These are phyloP conservation scores for Dioctria rufipes DNA, from an alignment of 2,888 invertebrate genomes.

Conservation along the genomic window DNA sequence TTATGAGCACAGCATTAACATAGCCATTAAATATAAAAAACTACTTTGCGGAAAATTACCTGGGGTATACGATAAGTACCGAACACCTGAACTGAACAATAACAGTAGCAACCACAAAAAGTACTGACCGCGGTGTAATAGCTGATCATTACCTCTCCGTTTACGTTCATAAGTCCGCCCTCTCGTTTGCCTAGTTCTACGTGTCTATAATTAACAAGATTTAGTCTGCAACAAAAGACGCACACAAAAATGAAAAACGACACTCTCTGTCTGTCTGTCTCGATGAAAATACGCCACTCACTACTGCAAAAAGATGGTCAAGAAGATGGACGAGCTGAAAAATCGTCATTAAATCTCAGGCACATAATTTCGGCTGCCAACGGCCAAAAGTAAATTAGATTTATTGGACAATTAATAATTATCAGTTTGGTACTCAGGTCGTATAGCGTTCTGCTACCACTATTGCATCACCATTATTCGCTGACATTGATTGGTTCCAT, in stretches of 20 bases:
- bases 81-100: conserved; percentile 40
- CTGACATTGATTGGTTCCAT: conserved; percentile 11
- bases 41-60: conserved; percentile 1
- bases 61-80: conserved; percentile 16
- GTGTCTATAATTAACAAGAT: conserved; percentile 38
- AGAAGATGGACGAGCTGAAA: not conserved
- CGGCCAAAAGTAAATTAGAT: conserved; percentile 55
- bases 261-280: not conserved
- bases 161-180: conserved; percentile 28
- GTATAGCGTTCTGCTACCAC: conserved; percentile 32
- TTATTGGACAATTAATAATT: conserved; percentile 55
- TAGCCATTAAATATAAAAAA: conserved; percentile 5
- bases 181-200: conserved; percentile 28
- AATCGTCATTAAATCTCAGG: conserved; percentile 32
- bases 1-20: not conserved
- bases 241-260: not conserved
- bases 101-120: conserved; percentile 45
- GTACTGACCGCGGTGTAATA: conserved; percentile 43
- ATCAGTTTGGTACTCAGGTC: conserved; percentile 29
- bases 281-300: not conserved
- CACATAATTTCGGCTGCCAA: conserved; percentile 55
- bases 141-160: conserved; percentile 38
- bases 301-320: not conserved
- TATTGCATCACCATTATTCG: not conserved
- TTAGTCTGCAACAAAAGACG: conserved; percentile 22